Conservation (phyloP, 2,888 invertebrate genomes). For the Melanostoma mellinum region DNA sequence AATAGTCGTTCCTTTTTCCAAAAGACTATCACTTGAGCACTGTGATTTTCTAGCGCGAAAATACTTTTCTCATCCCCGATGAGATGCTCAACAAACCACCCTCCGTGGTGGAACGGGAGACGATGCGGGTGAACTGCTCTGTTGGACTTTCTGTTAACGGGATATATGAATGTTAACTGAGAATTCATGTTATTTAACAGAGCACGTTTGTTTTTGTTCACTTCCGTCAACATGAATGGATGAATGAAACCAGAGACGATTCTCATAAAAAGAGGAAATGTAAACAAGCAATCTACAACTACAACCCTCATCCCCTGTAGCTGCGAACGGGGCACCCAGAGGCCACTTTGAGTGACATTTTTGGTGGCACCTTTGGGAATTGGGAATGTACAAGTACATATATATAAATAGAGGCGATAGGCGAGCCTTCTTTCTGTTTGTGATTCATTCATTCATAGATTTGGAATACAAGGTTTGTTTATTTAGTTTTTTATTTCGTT, state of each 20-base stretch:
- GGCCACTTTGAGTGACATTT: slow-evolving; percentile 61
- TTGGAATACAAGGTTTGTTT: slow-evolving; percentile 57
- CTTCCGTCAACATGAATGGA: slow-evolving; percentile 55
- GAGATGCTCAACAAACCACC: slow-evolving; percentile 13
- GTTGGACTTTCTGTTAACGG: slow-evolving; percentile 19
- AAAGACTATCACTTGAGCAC: slow-evolving; percentile 36
- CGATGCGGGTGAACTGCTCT: slow-evolving; percentile 36
- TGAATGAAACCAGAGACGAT: slow-evolving; percentile 38
- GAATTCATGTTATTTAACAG: slow-evolving; percentile 63
- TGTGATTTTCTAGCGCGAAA: slow-evolving; percentile 63
- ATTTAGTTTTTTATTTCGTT: slow-evolving; percentile 43
- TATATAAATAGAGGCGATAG: background rate
- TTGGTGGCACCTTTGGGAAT: slow-evolving; percentile 57
- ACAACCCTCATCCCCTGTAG: slow-evolving; percentile 21
- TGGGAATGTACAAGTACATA: background rate
- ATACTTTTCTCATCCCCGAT: slow-evolving; percentile 41
- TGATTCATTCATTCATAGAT: slow-evolving; percentile 63
- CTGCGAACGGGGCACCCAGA: slow-evolving; percentile 15
- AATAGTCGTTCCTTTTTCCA: slow-evolving; percentile 27
- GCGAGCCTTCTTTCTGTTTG: slow-evolving; percentile 35
- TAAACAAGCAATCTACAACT: slow-evolving; percentile 65
- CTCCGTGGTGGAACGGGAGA: background rate
- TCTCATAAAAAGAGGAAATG: slow-evolving; percentile 53
- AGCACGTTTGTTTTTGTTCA: slow-evolving; percentile 49
- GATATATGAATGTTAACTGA: slow-evolving; percentile 38